Evolutionary conservation across 92 coral and sea anemone genomes (phyloP), one percentile per base, ranked within the genome.

Genomic region (Heliopora coerulea): DNA sequence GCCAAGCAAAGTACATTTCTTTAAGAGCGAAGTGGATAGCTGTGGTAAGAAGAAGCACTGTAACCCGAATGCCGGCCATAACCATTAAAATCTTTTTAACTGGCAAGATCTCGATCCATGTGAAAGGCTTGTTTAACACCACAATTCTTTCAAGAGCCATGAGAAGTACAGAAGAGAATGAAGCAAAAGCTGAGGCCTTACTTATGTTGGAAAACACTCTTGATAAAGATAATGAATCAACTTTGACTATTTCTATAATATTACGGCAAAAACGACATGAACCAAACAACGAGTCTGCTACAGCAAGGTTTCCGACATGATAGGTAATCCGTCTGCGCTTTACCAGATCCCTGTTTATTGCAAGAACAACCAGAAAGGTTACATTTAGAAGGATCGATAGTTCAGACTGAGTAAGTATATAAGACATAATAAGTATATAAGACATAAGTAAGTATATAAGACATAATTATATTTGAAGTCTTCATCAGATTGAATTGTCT

Each of bases 51-150:
- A n/a, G n/a, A n/a, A n/a, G n/a, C n/a, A n/a, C n/a, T n/a, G n/a
- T n/a, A n/a, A n/a, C n/a, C n/a, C n/a, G n/a, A n/a, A n/a, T n/a
- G n/a, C n/a, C n/a, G n/a, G n/a, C n/a, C n/a, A n/a, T n/a, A n/a
- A n/a, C n/a, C n/a, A n/a, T n/a, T n/a, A 50, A 17, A 17, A 50
- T 50, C 58, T 67, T 67, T 37, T 31, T 74, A 20, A 59, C 33
- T 58, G 57, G 80, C n/a, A 52, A 20, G 73, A 59, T 72, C 49
- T 59, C 74, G 24, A 59, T 74, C 80, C 80, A 74, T n/a, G 50
- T 52, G 39, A 23, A 73, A 49, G 73, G 73, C 54, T 52, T 74
- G 15, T 35, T 62, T 33, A 73, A 19, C 13, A 56, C 50, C 33
- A 73, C 37, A 28, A 73, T 73, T 61, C 73, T 17, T 50, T 50